Percentiles rank a stretch among this genome's conserved stretches.
Conservation (phyloP, 2,113 vertebrate species). For the Chionis minor region DNA sequence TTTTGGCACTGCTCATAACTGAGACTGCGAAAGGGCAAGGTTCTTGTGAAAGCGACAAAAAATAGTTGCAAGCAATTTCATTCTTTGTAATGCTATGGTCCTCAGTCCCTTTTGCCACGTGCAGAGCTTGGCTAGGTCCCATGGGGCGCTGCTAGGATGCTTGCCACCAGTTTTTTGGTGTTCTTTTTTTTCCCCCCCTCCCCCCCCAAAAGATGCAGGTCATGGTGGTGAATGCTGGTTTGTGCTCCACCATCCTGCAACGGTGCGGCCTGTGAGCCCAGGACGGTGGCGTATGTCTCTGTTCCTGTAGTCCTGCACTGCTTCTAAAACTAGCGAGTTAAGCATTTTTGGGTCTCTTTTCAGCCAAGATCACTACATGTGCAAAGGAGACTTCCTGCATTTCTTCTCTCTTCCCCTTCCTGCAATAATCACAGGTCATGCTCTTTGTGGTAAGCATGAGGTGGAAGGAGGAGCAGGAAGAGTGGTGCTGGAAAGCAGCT, state of each 20-base stretch:
- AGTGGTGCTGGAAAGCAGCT: neutral
- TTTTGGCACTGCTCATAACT: rapidly evolving
- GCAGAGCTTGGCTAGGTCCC: neutral
- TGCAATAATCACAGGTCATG: rapidly evolving
- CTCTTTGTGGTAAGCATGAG: neutral
- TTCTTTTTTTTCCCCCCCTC: neutral
- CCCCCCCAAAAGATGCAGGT: neutral
- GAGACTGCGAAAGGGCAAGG: neutral
- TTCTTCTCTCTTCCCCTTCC: neutral
- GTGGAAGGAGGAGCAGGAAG: neutral
- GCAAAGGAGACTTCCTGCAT: neutral
- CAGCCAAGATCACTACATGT: neutral
- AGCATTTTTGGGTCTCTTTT: neutral
- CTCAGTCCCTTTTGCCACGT: neutral
- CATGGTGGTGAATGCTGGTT: neutral
- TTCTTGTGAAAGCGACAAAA: neutral
- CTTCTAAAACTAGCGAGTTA: neutral
- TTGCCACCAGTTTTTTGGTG: neutral
- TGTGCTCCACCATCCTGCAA: neutral
- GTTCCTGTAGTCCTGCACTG: neutral
- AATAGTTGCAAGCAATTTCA: neutral
- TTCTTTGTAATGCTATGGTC: neutral
- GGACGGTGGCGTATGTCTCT: neutral
- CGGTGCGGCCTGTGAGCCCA: neutral
- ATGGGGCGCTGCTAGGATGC: neutral